These are phyloP conservation scores for Ladona fulva DNA, from an alignment of 1,140 invertebrate genomes.

Conservation along the genomic window DNA sequence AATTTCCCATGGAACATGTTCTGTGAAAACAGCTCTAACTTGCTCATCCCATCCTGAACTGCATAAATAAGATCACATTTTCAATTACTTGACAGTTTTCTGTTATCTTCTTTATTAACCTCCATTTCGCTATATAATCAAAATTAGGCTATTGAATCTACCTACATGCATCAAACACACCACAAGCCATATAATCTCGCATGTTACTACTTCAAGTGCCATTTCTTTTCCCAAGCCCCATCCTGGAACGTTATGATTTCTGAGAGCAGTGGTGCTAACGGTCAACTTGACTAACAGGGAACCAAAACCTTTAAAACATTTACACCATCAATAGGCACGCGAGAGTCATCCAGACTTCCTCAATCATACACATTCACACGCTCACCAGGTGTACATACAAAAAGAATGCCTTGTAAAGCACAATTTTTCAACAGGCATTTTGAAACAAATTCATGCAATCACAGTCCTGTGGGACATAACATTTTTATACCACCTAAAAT, in stretches of 20 bases:
- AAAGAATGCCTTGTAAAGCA: not conserved
- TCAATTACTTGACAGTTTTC: not conserved
- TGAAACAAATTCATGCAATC: conserved; percentile 1
- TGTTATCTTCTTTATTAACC: not conserved
- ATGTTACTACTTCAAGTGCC: too few species aligned
- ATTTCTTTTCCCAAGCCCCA: not conserved
- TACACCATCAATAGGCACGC: not conserved
- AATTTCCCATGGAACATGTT: not conserved
- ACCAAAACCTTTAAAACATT: conserved; percentile 2
- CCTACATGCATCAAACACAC: not conserved
- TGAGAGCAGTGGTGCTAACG: not conserved
- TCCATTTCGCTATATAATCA: not conserved
- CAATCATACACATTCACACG: not conserved
- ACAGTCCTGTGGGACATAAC: not conserved
- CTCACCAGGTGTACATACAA: not conserved
- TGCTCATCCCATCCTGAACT: not conserved
- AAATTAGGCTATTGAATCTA: not conserved
- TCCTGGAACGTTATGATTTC: not conserved
- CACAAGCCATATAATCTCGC: not conserved
- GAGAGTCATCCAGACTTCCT: not conserved
- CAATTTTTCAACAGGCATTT: not conserved
- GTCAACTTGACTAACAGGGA: not conserved
- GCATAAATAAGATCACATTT: conserved; percentile 6
- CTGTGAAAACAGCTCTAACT: not conserved
- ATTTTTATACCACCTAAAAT: not conserved